Base-by-base conservation (phyloP, 2,888 invertebrate genomes). In the Cryptus armator region DNA sequence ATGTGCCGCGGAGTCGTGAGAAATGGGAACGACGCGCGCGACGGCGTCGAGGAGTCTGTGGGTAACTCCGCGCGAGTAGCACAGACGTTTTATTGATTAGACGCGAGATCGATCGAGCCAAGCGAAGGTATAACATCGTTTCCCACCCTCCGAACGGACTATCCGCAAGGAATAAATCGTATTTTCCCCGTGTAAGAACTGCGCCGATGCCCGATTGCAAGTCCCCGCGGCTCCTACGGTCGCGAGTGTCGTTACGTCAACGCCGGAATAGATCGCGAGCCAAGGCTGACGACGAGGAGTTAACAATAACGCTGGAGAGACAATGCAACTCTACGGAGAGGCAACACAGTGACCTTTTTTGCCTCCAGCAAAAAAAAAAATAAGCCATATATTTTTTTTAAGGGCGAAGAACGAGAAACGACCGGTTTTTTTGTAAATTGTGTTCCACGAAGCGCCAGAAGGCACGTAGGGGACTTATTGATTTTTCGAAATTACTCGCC, bases 81-180 rank as follows among this genome's bases (percentile, higher is more conserved):
- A 48, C 70, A 71, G 78, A 78, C 62, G 78, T 84, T 77, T 74
- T 84, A 85, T 85, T 75, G 84, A 85, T 85, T 81, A 43, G 81
- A 29, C 43, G 70, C 64, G 75, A 78, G 74, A 81, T 85, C 84
- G 84, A 85, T 81, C 84, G 84, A 85, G 77, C 81, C 64, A 53
- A 43, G 70, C 43, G 43, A 29, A 53, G 53, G 43, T 56, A 56
- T 56, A 56, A 56, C 19, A 19, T 16, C 16, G 56, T 37, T 37
- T 5, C 37, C 19, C 56, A 56, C 56, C 56, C 56, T 56, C 56
- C 24, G 12, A 10, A 24, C 37, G 37, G 37, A 37, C 37, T 53
- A 56, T 56, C 56, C 5, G 24, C 56, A 24, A 56, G 56, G 24
- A 56, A 56, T 56, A 56, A 37, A 62, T 74, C 24, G 59, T 62